phyloP scores from a whole-genome alignment of 2,113 vertebrate species.

The Marcusenius ussheri region DNA sequence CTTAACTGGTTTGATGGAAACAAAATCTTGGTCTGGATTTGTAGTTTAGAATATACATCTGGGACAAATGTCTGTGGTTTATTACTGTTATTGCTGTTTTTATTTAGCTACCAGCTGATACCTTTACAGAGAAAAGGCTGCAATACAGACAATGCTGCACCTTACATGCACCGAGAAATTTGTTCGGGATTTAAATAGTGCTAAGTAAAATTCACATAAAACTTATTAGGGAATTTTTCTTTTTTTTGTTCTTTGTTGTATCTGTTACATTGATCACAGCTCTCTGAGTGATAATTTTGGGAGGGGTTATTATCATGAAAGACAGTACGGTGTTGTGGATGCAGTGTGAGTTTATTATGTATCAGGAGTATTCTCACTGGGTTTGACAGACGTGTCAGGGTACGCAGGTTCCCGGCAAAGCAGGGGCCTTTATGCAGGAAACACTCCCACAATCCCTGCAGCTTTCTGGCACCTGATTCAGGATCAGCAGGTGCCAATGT shows the following conservation, averaged over 20 bases:
- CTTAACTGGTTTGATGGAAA: neutral
- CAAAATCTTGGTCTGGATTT: neutral
- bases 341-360: neutral
- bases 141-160: neutral
- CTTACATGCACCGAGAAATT: neutral
- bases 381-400: neutral
- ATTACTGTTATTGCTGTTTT: neutral
- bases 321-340: neutral
- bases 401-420: neutral
- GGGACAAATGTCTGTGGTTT: neutral
- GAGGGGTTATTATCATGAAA: too few species aligned
- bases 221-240: neutral
- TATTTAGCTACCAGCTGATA: neutral
- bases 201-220: neutral
- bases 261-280: neutral
- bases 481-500: neutral
- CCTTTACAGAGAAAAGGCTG: neutral
- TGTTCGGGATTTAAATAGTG: neutral
- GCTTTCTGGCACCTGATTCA: neutral
- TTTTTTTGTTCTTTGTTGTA: neutral
- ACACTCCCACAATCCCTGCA: neutral
- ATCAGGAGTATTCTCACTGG: neutral
- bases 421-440: neutral
- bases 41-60: neutral
- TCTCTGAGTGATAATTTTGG: neutral